Evolutionary conservation across 2,888 invertebrate species (phyloP), one percentile per base, ranked within the genome.

Genomic region (Cataglyphis albicans): DNA sequence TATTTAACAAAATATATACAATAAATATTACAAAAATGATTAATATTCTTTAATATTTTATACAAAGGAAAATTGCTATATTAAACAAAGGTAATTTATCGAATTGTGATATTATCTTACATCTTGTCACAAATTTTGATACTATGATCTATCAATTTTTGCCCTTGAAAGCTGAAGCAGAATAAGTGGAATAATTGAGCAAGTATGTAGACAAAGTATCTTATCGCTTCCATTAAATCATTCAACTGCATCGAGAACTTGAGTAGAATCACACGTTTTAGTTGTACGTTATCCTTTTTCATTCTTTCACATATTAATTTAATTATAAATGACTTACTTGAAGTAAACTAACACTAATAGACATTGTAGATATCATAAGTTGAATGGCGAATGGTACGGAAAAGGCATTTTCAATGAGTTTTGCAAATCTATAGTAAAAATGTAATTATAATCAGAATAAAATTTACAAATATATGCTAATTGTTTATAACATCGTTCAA

Each of bases 171-270:
- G 52, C 75, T 75, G 10, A 57, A 32, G 57, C 70, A 59, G 32
- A 86, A 84, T 9, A 87, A 48, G 38, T 87, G 87, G 10, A 87
- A 72, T 44, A 86, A 72, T 61, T 85, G 83, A 3, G 76, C 83
- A 35, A 55, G 3, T 2, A 68, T 44, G 29, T 73, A 84, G 29
- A 59, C 15, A 3, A 78, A 10, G 32, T 67, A 76, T 41, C 72
- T 76, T 6, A 65, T 4, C 1, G 38, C 57, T 57, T 48, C 73
- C 48, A 48, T 48, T 29, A 32, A 44, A 3, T 63, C 35, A 12
- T 44, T 41, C 25, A 70, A 68, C 21, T 52, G 29, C 29, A 63
- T 18, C n/a, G 32, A 10, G 5, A 74, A n/a, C 3, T 70, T 21
- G 52, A 67, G 32, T 41, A 32, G 7, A n/a, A 35, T 29, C 3